Conservation (phyloP, 2,797 vertebrate genomes). For the Fistularia tabacaria region DNA sequence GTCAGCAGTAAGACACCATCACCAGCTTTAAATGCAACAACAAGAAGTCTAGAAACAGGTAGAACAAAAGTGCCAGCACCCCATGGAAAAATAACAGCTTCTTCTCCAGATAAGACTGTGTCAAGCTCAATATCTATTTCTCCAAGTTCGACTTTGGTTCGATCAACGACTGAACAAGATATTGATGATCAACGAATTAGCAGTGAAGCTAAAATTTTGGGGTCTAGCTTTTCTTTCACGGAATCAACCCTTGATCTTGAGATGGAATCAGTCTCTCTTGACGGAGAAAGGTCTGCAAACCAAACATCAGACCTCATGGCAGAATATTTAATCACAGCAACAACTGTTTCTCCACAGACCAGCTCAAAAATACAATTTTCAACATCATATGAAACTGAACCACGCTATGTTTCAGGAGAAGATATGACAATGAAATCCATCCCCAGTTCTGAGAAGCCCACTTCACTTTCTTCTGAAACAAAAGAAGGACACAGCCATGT, state of each 20-base stretch:
- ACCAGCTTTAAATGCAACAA: not conserved
- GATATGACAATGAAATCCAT: not conserved
- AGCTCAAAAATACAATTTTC: not conserved
- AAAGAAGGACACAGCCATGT: too few relatives aligned
- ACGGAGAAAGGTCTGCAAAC: too few relatives aligned
- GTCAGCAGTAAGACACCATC: not conserved
- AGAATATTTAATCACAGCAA: not conserved
- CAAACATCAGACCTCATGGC: too few relatives aligned
- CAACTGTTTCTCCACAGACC: not conserved
- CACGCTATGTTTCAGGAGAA: not conserved
- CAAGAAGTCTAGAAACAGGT: too few relatives aligned
- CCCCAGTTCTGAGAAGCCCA: conserved; percentile 3
- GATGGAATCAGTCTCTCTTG: not conserved
- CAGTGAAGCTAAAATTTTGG: not conserved
- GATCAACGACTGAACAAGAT: not conserved
- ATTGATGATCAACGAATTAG: conserved; percentile 1
- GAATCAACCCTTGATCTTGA: not conserved
- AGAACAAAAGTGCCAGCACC: too few relatives aligned
- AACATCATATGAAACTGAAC: not conserved
- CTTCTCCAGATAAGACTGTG: not conserved
- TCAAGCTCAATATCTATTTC: not conserved
- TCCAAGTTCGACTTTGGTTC: not conserved
- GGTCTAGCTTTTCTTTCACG: not conserved
- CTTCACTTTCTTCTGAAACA: conserved; percentile 6
- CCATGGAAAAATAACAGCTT: too few relatives aligned